Evolutionary conservation across 2,113 vertebrate genomes (phyloP).

Genomic region (Xenopus laevis): DNA sequence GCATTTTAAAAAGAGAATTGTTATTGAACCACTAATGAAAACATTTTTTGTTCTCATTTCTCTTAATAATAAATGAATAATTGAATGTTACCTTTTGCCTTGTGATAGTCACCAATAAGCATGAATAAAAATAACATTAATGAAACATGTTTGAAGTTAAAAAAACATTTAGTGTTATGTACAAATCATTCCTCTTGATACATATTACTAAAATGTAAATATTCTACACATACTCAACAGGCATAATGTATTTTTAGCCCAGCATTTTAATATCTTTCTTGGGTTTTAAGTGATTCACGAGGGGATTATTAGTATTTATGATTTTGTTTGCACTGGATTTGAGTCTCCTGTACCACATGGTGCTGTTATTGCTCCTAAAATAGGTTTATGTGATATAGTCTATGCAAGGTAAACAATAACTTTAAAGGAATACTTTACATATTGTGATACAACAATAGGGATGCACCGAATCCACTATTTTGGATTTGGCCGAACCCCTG

Average conservation of each 20-base stretch:
- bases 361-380: too few relatives aligned
- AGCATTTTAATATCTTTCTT: too few relatives aligned
- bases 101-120: constrained; percentile 32
- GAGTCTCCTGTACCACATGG: too few relatives aligned
- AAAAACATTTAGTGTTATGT: background rate
- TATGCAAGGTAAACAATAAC: too few relatives aligned
- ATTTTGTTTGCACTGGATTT: too few relatives aligned
- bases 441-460: too few relatives aligned
- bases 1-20: constrained; percentile 40
- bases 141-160: background rate
- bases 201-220: background rate
- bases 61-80: constrained; percentile 32
- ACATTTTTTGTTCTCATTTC: constrained; percentile 51
- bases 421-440: too few relatives aligned
- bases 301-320: too few relatives aligned
- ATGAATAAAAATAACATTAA: constrained; percentile 6
- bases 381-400: too few relatives aligned
- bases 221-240: background rate
- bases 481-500: too few relatives aligned
- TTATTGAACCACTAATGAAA: constrained; percentile 45
- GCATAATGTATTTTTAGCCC: background rate
- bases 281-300: too few relatives aligned
- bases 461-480: too few relatives aligned
- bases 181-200: background rate
- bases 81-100: constrained; percentile 38